A percentile compares a stretch with the other conserved stretches of the same genome.
phyloP scores from a whole-genome alignment of 2,113 vertebrate species.

The Brachypodius melanocephalos region DNA sequence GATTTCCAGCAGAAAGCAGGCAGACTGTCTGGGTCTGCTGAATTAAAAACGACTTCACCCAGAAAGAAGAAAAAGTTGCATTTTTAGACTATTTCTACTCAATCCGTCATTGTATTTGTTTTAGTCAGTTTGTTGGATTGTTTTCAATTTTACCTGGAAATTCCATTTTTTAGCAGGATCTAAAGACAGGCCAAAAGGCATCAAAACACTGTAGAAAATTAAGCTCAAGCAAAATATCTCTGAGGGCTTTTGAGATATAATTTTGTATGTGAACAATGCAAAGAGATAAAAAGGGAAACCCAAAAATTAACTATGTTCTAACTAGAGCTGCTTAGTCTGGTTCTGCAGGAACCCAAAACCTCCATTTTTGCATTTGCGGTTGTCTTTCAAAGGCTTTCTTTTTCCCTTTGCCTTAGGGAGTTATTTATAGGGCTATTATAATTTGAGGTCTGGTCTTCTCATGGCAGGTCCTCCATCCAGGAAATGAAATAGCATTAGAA shows the following conservation, averaged over 20 bases:
- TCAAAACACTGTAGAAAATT: not conserved
- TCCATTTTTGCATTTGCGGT: not conserved
- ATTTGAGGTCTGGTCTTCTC: conserved; percentile 61
- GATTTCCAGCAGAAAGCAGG: conserved; percentile 58
- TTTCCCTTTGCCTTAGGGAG: conserved; percentile 31
- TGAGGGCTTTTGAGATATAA: not conserved
- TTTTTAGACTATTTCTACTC: not conserved
- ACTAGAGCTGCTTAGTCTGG: not conserved
- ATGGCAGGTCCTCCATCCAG: conserved; percentile 50
- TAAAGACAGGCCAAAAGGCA: not conserved
- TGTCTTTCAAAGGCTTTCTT: conserved; percentile 36
- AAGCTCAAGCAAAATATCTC: not conserved
- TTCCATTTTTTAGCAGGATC: not conserved
- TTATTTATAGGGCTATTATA: conserved; percentile 63
- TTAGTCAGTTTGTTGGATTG: not conserved
- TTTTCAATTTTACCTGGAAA: conserved; percentile 11
- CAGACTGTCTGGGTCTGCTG: conserved; percentile 42
- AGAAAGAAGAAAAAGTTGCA: not conserved
- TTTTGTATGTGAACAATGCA: not conserved
- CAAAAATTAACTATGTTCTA: not conserved
- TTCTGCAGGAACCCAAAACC: not conserved
- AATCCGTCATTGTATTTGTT: not conserved
- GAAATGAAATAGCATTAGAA: conserved; percentile 69
- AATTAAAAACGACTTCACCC: not conserved
- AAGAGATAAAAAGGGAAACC: not conserved